Evolutionary conservation across 2,113 vertebrate species (phyloP), one percentile per base, ranked within the genome.

Genomic region (Herpetotheres cachinnans): DNA sequence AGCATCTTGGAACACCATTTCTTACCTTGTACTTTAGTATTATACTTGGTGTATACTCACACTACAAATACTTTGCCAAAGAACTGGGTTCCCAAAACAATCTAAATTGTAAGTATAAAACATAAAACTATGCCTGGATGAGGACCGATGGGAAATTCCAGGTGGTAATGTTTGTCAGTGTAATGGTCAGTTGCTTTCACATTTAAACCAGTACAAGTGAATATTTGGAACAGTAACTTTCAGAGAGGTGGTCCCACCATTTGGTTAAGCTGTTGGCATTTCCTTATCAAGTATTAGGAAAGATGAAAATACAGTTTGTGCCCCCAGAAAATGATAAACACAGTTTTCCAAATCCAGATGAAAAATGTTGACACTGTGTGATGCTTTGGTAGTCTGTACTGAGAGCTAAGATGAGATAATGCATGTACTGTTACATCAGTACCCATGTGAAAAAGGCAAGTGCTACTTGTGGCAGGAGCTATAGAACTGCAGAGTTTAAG

Each of bases 1-100:
- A 36, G 1, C 10, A 25, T 47, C 36, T 62, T 52, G 2, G 13
- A 83, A 38, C 16, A 49, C 3, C 0, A 0, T 76, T 90, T 81
- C 34, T 71, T 52, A 42, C 11, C 44, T 81, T 38, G 15, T 26
- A n/a, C 27, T 13, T 87, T 61, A 84, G 15, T n/a, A 30, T 34
- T 69, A 54, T n/a, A 25, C 0, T 6, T 32, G 18, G 29, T 71
- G 7, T 56, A 13, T 24, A 20, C 12, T 50, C 0, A 5, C 21
- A 20, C 30, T 54, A 25, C 17, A 44, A 72, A 49, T 49, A 67
- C 18, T 62, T 49, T 21, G 22, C 8, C 32, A 58, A 61, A 81
- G 16, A 58, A 15, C 2, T 40, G 15, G 7, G 2, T 42, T 85
- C 18, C 49, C 30, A 44, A 55, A 62, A 13, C 7, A 54, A 29